Percentiles rank a stretch among this genome's conserved stretches.
Evolutionary conservation across 2,113 vertebrate genomes (phyloP).

Genomic region (Uropsilus gracilis): DNA sequence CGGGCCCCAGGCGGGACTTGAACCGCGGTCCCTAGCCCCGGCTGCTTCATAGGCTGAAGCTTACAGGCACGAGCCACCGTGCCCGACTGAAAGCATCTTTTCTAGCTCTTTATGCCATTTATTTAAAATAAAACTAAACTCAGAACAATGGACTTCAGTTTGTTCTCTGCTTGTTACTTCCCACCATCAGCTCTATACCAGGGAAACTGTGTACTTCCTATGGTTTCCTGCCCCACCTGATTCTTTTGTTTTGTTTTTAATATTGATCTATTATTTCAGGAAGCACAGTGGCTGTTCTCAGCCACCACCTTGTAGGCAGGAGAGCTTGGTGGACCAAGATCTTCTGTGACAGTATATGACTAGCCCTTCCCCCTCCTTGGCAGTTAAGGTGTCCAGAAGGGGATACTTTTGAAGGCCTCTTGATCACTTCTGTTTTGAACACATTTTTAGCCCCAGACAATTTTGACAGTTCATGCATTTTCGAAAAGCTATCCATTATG

Average conservation of each 20-base stretch:
- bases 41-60: no score
- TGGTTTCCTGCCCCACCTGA: background rate
- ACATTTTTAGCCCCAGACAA: background rate
- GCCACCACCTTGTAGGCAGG: background rate
- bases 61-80: no score
- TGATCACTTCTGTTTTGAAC: background rate
- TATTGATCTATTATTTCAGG: background rate
- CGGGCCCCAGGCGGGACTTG: no score
- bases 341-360: background rate
- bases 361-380: background rate
- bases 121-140: background rate
- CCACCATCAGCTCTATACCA: background rate
- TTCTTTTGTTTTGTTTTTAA: conserved; percentile 4
- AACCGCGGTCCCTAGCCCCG: no score
- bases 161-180: background rate
- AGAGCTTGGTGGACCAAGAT: background rate
- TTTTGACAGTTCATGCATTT: background rate
- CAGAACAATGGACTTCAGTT: background rate
- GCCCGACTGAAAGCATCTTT: no score
- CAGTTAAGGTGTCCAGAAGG: background rate
- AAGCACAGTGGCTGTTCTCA: background rate
- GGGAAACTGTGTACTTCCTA: conserved; percentile 19
- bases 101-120: background rate
- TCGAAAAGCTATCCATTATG: background rate
- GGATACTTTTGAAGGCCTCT: background rate